Evolutionary conservation across 1,140 invertebrate genomes (phyloP), one percentile per base, ranked within the genome.

Genomic region (Calliphora vicina): DNA sequence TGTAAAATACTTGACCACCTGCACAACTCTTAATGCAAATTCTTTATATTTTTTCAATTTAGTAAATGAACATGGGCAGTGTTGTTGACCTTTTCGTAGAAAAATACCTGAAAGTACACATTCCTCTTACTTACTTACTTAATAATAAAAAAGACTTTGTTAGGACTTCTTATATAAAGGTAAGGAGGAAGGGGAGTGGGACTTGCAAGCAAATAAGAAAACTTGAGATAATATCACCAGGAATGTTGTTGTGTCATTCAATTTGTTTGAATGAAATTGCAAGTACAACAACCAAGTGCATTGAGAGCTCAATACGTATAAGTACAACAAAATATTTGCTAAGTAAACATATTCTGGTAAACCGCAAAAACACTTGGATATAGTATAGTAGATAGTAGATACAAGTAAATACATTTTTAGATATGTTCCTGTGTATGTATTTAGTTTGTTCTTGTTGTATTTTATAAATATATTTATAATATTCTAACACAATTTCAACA

Each of bases 151-250:
- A n/a, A n/a, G 15, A 57, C 35, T 35, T 35, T 6, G n/a, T 57
- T 57, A 57, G 13, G n/a, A 57, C n/a, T 57, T 57, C n/a, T 57
- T 57, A 13, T 57, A 13, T n/a, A 2, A 17, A 5, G 15, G 6
- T 57, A n/a, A n/a, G 50, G 15, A n/a, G 15, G 50, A n/a, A n/a
- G n/a, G n/a, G n/a, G n/a, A n/a, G n/a, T n/a, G n/a, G 50, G 0
- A 57, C 50, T 6, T n/a, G n/a, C 15, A 57, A 57, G 50, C 15
- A 84, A 81, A 83, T 85, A 84, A 83, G 50, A 43, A 81, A 83
- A 82, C 35, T 73, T 80, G 82, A 84, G 80, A 71, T 45, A 85
- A 87, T 86, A 88, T 87, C 85, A 86, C 86, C 85, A 87, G 71
- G 81, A 88, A 85, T 85, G 84, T 87, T 88, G 50, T 57, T 57